These are phyloP conservation scores for Fregetta grallaria DNA, from an alignment of 2,113 vertebrate species.

Conservation along the genomic window DNA sequence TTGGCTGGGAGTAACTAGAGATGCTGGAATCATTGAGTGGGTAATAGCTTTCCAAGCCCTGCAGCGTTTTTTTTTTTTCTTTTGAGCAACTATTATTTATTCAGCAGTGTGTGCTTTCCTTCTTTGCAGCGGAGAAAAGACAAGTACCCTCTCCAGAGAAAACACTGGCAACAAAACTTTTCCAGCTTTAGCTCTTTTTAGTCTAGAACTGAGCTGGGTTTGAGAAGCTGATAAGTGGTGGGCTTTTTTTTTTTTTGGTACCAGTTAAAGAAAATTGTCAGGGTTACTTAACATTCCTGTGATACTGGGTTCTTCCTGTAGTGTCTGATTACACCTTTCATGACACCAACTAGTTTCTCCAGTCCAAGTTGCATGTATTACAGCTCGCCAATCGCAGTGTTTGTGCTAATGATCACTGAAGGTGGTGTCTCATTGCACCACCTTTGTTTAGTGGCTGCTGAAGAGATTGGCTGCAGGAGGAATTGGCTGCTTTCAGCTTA, in stretches of 20 bases:
- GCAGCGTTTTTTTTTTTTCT: neutral
- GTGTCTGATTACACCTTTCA: constrained; percentile 71
- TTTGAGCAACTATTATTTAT: constrained; percentile 74
- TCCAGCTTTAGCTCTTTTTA: neutral
- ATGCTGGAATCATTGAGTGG: constrained; percentile 73
- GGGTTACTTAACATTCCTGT: constrained; percentile 9
- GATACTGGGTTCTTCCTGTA: constrained; percentile 32
- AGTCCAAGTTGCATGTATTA: constrained; percentile 49
- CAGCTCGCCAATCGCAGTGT: constrained; percentile 62
- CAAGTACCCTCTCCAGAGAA: neutral
- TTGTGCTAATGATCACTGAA: constrained; percentile 72
- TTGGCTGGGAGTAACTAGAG: constrained; percentile 85
- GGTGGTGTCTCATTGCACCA: constrained; percentile 56
- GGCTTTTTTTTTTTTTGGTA: neutral
- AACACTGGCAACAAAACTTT: neutral
- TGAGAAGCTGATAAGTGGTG: neutral
- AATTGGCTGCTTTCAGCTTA: constrained; percentile 52
- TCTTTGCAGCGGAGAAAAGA: neutral
- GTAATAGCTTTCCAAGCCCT: constrained; percentile 72
- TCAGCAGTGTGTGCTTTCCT: constrained; percentile 9
- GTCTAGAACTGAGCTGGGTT: neutral
- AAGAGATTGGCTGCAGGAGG: constrained; percentile 53
- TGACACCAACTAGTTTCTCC: constrained; percentile 56
- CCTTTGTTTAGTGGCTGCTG: constrained; percentile 61
- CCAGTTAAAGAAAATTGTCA: neutral